Conservation (phyloP, 1,140 invertebrate genomes). For the Limonius californicus region DNA sequence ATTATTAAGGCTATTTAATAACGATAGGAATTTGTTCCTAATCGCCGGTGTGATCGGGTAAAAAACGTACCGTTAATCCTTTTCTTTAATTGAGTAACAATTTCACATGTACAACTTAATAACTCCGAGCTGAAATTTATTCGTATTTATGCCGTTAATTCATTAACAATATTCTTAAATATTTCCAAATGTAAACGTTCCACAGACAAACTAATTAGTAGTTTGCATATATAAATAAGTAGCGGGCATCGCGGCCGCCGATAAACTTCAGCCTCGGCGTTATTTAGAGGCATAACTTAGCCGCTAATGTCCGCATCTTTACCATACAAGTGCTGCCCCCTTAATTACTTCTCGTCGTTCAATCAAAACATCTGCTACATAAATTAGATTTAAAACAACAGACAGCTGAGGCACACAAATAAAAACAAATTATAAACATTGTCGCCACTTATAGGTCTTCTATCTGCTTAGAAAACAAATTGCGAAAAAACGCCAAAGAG, state of each 20-base stretch:
- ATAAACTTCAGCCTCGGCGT: background rate
- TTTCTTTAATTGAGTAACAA: background rate
- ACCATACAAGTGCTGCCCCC: constrained; percentile 1
- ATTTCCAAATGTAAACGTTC: background rate
- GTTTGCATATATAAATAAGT: background rate
- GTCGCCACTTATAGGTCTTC: background rate
- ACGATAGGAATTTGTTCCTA: no score
- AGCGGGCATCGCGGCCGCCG: background rate
- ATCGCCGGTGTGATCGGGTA: background rate
- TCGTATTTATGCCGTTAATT: background rate
- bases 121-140: background rate
- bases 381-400: constrained; percentile 1
- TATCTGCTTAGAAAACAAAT: background rate
- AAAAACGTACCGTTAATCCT: background rate
- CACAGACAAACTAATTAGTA: constrained; percentile 1
- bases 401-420: constrained; percentile 1
- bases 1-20: no score
- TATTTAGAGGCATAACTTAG: constrained; percentile 1
- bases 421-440: background rate
- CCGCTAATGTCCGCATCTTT: background rate
- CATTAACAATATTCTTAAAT: constrained; percentile 1
- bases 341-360: background rate
- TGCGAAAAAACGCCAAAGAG: background rate
- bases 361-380: background rate
- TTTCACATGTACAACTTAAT: background rate